Base-by-base conservation (phyloP, 2,888 invertebrate species). In the Lasioglossum oenotherae region DNA sequence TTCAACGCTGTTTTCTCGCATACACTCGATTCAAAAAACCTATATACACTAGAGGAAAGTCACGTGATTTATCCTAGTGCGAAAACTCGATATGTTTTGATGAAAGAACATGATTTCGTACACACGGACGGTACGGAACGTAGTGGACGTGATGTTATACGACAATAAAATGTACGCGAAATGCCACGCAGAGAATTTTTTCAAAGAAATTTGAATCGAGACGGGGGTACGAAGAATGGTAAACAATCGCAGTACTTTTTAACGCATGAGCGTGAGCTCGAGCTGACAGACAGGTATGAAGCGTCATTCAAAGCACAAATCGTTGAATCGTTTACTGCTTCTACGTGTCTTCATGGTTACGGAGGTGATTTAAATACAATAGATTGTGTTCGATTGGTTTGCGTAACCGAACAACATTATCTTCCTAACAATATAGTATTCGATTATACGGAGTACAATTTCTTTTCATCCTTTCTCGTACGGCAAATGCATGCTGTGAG, bases 331-430 rank as follows among this genome's bases (percentile, higher is more conserved):
- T 64, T 27, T 64, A 64, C 16, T 64, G 60, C 2, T 31, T 64
- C 16, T 60, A 57, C 35, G 46, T 57, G 46, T 73, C 31, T 64
- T 31, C 19, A n/a, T n/a, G 57, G 72, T 69, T 82, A 64, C 19
- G 64, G 27, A 44, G 75, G 44, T 38, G 38, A 87, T 87, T 84
- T 87, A 82, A 84, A 87, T 87, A 79, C 87, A 84, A 80, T 84
- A 79, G 79, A 80, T 81, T 81, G 81, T 79, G 67, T 84, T 82
- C 75, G 81, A 82, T 87, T 74, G 64, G 38, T 79, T 82, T 79
- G 81, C 79, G 73, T 46, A 87, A 84, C 35, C 69, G 53, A 67
- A 76, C 74, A 79, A 79, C 79, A 60, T 76, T 87, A 81, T 79
- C 64, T 31, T 27, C 19, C 41, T 41, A 71, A 81, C 72, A 69